Percentiles rank a stretch among this genome's conserved stretches.
These are phyloP conservation scores for Coracias cyanogaster DNA, from an alignment of 2,797 vertebrate genomes.

Conservation along the genomic window DNA sequence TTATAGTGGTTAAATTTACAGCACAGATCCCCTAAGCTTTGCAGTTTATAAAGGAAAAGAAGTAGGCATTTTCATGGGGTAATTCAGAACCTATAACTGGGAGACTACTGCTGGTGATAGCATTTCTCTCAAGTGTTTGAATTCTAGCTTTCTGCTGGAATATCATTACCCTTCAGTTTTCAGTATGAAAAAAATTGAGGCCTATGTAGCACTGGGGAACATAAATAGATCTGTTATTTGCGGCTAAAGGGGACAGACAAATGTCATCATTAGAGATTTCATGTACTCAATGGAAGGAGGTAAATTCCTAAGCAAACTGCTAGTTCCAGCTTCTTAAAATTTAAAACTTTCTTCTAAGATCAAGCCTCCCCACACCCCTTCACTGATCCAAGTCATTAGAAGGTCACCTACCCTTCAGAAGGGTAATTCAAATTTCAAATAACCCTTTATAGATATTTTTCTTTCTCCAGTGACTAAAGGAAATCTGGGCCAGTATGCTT, in stretches of 20 bases:
- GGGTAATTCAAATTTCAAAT: neutral
- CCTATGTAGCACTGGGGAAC: neutral
- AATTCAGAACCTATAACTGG: neutral
- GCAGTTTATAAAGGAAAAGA: neutral
- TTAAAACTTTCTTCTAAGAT: neutral
- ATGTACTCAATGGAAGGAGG: neutral
- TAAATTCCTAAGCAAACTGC: neutral
- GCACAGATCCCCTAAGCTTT: neutral
- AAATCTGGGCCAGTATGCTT: neutral
- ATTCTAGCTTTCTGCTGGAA: neutral
- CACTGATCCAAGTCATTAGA: neutral
- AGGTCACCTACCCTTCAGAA: neutral
- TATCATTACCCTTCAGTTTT: neutral
- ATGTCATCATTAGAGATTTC: neutral
- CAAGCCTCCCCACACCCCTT: neutral
- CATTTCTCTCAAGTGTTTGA: neutral
- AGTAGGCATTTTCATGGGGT: neutral
- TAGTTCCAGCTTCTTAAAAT: neutral
- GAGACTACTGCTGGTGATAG: neutral
- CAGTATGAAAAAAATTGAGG: neutral
- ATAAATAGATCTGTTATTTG: neutral
- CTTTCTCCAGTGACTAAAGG: neutral
- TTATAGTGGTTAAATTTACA: neutral
- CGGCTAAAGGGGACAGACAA: neutral
- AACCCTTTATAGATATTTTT: neutral